Percentiles rank a stretch among this genome's conserved stretches.
These are phyloP conservation scores for Lysandra coridon DNA, from an alignment of 2,888 invertebrate genomes.

Conservation along the genomic window DNA sequence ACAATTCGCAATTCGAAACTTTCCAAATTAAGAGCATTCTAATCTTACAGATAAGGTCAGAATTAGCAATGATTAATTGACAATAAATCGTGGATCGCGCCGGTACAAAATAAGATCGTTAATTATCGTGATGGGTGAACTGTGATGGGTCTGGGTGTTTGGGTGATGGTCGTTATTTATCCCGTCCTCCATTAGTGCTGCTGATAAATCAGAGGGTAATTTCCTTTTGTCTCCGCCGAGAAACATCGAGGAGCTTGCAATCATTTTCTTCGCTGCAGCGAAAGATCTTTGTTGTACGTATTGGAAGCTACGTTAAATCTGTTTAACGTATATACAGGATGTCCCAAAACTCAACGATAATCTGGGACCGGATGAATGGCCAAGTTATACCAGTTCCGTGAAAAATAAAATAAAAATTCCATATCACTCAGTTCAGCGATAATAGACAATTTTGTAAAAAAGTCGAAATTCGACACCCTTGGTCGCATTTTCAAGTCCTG, in stretches of 20 bases:
- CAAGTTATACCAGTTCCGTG: too few relatives aligned
- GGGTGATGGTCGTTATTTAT: constrained; percentile 56
- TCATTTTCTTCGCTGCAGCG: not conserved
- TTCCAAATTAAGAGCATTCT: not conserved
- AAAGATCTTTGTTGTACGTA: too few relatives aligned
- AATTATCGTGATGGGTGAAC: constrained; percentile 45
- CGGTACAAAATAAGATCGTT: constrained; percentile 49
- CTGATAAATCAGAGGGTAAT: constrained; percentile 63
- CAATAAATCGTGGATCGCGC: constrained; percentile 15
- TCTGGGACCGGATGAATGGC: too few relatives aligned
- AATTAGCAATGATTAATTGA: constrained; percentile 18
- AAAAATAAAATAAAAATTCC: too few relatives aligned
- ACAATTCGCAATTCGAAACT: not conserved
- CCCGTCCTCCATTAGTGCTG: constrained; percentile 55
- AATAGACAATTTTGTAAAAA: too few relatives aligned
- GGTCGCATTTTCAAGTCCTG: too few relatives aligned
- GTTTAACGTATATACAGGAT: too few relatives aligned
- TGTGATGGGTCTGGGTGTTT: constrained; percentile 5
- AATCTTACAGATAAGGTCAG: not conserved
- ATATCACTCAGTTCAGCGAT: too few relatives aligned
- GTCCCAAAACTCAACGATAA: too few relatives aligned
- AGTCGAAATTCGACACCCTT: too few relatives aligned
- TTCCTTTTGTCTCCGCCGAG: constrained; percentile 60
- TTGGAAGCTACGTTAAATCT: too few relatives aligned
- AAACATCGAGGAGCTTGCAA: constrained; percentile 46